phyloP scores from a whole-genome alignment of 2,888 invertebrate genomes.

The Thereva unica region DNA sequence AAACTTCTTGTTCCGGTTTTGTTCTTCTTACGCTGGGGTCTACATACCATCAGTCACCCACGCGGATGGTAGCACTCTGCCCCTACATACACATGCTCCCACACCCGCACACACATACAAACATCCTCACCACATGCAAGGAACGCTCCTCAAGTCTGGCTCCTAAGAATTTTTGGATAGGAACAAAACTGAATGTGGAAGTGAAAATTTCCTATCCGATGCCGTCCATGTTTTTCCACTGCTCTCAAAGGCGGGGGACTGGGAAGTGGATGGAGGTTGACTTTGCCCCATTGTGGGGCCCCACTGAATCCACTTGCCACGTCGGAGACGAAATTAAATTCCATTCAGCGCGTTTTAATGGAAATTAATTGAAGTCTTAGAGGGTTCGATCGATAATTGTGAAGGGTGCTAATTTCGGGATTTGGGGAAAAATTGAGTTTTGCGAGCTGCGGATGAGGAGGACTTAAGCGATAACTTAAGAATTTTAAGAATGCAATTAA shows the following conservation, averaged over 20 bases:
- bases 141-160: not conserved
- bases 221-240: not conserved
- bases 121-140: no score
- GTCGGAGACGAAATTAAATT: constrained; percentile 49
- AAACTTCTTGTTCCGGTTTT: constrained; percentile 31
- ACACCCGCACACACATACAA: no score
- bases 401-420: constrained; percentile 32
- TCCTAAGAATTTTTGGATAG: constrained; percentile 15
- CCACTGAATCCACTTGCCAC: constrained; percentile 33
- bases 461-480: constrained; percentile 18
- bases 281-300: constrained; percentile 1
- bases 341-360: constrained; percentile 51
- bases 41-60: not conserved
- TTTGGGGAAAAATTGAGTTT: constrained; percentile 4
- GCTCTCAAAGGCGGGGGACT: no score
- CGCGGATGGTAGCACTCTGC: not conserved
- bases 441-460: constrained; percentile 4
- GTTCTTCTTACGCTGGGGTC: not conserved
- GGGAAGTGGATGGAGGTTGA: no score
- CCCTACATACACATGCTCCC: constrained; percentile 2
- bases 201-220: constrained; percentile 25
- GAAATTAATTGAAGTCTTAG: constrained; percentile 50
- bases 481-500: constrained; percentile 23
- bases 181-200: not conserved
- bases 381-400: constrained; percentile 35